phyloP scores from a whole-genome alignment of 2,797 vertebrate species.

The Rhinella marina region DNA sequence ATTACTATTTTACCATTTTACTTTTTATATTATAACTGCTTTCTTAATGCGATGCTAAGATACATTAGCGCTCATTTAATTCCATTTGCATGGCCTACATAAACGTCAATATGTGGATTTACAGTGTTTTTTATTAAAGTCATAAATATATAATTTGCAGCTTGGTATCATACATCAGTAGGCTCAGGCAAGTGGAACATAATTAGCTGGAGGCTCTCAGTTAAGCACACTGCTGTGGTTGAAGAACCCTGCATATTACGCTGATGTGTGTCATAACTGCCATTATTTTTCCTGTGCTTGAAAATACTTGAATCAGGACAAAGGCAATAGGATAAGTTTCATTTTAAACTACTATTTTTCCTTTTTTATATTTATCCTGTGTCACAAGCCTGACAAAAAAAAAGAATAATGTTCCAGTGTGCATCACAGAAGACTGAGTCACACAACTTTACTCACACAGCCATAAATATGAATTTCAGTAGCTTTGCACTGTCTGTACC shows the following conservation, averaged over 20 bases:
- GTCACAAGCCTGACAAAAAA: slow-evolving; percentile 1
- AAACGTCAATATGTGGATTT: slow-evolving; percentile 61
- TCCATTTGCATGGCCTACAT: slow-evolving; percentile 59
- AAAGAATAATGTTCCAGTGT: background rate
- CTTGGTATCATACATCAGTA: slow-evolving; percentile 49
- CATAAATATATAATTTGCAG: slow-evolving; percentile 61
- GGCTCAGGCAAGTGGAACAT: slow-evolving; percentile 54
- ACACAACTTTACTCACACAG: background rate
- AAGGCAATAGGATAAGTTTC: slow-evolving; percentile 13
- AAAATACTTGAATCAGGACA: slow-evolving; percentile 1
- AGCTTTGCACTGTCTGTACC: background rate
- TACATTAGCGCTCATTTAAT: slow-evolving; percentile 58
- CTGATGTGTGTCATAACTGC: slow-evolving; percentile 46
- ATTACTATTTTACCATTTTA: background rate
- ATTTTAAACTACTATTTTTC: background rate
- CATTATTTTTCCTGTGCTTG: background rate
- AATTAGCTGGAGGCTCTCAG: slow-evolving; percentile 58
- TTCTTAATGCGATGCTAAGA: slow-evolving; percentile 55
- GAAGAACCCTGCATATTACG: slow-evolving; percentile 50
- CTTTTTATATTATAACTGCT: slow-evolving; percentile 29
- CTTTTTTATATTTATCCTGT: background rate
- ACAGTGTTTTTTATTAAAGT: slow-evolving; percentile 61
- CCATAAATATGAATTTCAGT: background rate
- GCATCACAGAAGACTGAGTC: background rate
- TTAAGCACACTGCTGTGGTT: slow-evolving; percentile 54